A percentile compares a stretch with the other conserved stretches of the same genome.
phyloP scores from a whole-genome alignment of 2,797 vertebrate genomes.

The Sebastes cheni region DNA sequence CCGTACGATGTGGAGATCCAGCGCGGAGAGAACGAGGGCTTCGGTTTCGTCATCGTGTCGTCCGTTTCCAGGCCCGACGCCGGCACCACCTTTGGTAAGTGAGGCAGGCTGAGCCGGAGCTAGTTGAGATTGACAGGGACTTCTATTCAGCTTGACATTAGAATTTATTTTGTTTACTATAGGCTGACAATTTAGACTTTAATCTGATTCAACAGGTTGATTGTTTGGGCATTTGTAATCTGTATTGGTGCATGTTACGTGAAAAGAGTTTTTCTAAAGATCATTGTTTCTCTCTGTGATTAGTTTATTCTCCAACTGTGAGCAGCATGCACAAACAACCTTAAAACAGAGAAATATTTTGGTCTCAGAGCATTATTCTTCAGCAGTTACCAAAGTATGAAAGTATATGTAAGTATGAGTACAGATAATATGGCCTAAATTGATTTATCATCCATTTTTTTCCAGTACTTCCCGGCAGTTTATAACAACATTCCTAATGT shows the following conservation, averaged over 20 bases:
- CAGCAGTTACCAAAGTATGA: neutral
- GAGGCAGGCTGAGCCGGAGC: neutral
- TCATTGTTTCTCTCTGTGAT: conserved; percentile 5
- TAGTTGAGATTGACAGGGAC: conserved; percentile 26
- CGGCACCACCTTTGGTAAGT: conserved; percentile 93
- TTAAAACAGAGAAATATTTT: neutral
- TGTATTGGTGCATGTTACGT: neutral
- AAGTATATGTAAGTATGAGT: neutral
- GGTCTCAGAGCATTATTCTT: neutral
- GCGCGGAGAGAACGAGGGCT: conserved; percentile 94
- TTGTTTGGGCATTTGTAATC: conserved; percentile 31
- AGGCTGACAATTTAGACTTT: conserved; percentile 6
- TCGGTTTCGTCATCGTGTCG: conserved; percentile 97
- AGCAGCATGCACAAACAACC: conserved; percentile 15
- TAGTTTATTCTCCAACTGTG: conserved; percentile 8
- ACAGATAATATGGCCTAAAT: neutral
- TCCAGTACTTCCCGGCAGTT: neutral
- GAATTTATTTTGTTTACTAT: conserved; percentile 29
- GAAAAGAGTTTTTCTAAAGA: conserved; percentile 11
- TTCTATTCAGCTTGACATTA: conserved; percentile 22
- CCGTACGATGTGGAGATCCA: conserved; percentile 97
- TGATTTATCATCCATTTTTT: neutral
- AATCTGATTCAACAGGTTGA: conserved; percentile 32
- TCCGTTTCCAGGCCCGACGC: conserved; percentile 96
- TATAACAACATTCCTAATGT: neutral